A percentile compares a stretch with the other conserved stretches of the same genome.
Evolutionary conservation across 2,113 vertebrate genomes (phyloP).

Genomic region (Dicerorhinus sumatrensis): DNA sequence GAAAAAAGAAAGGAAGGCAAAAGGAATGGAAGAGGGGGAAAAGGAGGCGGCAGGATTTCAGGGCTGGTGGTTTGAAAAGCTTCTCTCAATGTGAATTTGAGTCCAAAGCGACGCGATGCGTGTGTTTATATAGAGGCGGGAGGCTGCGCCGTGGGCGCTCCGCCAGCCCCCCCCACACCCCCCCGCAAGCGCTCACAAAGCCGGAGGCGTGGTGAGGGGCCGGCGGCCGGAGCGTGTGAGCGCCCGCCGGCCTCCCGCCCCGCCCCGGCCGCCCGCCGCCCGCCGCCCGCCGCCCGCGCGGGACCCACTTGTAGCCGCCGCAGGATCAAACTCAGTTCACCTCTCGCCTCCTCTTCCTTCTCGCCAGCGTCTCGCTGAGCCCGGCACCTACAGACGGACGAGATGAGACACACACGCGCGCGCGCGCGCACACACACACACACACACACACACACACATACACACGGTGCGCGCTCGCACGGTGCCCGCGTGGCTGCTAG

Average conservation of each 20-base stretch:
- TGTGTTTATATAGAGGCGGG: conserved; percentile 97
- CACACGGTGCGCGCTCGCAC: conserved; percentile 51
- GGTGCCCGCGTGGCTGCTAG: conserved; percentile 56
- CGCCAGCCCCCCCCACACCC: conserved; percentile 80
- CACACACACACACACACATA: conserved; percentile 31
- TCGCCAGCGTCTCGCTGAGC: conserved; percentile 61
- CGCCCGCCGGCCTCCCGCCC: conserved; percentile 82
- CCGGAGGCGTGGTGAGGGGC: conserved; percentile 85
- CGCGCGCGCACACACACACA: neutral
- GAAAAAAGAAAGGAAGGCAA: neutral
- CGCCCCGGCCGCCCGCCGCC: conserved; percentile 76
- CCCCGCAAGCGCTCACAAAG: conserved; percentile 76
- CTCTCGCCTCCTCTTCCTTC: conserved; percentile 74
- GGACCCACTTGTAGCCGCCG: conserved; percentile 82
- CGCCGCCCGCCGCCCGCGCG: conserved; percentile 70
- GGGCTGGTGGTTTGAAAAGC: conserved; percentile 82
- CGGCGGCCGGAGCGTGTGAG: conserved; percentile 87
- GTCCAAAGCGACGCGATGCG: conserved; percentile 90
- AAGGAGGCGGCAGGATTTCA: conserved; percentile 78
- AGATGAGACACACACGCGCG: conserved; percentile 54
- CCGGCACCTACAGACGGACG: conserved; percentile 76
- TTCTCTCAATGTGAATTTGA: conserved; percentile 89
- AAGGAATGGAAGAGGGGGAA: conserved; percentile 50
- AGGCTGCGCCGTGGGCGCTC: conserved; percentile 88
- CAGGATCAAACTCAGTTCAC: conserved; percentile 81